Conservation (phyloP, 1,140 invertebrate species). For the Drosophila persimilis region DNA sequence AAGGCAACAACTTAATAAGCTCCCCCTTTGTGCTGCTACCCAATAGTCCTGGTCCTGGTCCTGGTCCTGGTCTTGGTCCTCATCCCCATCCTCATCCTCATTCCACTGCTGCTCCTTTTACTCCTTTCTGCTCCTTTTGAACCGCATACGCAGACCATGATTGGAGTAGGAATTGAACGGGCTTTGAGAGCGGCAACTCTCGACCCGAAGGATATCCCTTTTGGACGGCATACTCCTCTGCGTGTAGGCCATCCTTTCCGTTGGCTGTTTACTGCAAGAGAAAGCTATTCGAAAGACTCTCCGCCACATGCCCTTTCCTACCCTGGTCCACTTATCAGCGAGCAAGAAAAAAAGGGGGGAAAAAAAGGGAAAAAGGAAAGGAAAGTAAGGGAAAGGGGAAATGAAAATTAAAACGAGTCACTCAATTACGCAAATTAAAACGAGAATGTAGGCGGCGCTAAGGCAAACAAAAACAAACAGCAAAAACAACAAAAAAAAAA, state of each 20-base stretch:
- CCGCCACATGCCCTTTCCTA: conserved; percentile 1
- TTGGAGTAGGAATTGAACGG: conserved; percentile 16
- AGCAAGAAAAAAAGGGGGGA: background rate
- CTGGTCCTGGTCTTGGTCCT: too few relatives aligned
- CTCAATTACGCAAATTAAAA: conserved; percentile 81
- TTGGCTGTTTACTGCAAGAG: too few relatives aligned
- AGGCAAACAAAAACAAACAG: conserved; percentile 50
- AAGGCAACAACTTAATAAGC: conserved; percentile 47
- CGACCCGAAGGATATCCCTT: background rate
- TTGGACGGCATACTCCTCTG: too few relatives aligned
- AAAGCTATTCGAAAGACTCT: background rate
- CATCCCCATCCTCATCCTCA: too few relatives aligned
- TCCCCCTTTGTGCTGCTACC: background rate
- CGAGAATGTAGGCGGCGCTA: conserved; percentile 65
- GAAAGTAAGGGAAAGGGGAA: background rate
- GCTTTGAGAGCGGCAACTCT: background rate
- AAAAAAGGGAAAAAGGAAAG: background rate
- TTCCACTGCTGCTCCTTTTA: background rate
- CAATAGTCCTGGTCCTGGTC: background rate
- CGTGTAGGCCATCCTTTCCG: too few relatives aligned
- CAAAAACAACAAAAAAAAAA: conserved; percentile 53
- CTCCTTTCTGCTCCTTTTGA: background rate
- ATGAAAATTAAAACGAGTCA: conserved; percentile 77
- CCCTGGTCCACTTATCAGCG: background rate
- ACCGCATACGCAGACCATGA: conserved; percentile 15